phyloP scores from a whole-genome alignment of 2,797 vertebrate genomes.

The Pipistrellus nathusii region DNA sequence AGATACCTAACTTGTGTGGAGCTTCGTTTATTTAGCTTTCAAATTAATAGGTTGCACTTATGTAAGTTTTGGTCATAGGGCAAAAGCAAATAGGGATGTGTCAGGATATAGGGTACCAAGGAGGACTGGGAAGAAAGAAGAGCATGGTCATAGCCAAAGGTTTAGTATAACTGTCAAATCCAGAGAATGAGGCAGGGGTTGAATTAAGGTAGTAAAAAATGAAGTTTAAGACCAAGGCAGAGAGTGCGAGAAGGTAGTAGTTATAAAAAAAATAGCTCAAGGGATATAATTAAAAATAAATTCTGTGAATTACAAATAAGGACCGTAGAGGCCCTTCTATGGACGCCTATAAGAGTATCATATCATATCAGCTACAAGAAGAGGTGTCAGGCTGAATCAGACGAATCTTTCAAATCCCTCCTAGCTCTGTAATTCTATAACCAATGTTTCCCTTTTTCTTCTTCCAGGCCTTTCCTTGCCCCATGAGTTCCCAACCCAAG shows the following conservation, averaged over 20 bases:
- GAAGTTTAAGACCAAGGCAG: neutral
- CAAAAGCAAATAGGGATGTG: neutral
- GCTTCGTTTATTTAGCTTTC: neutral
- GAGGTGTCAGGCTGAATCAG: neutral
- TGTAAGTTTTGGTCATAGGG: neutral
- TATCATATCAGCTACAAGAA: neutral
- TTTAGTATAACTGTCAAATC: neutral
- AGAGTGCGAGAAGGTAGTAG: neutral
- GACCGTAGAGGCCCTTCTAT: neutral
- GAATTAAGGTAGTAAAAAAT: neutral
- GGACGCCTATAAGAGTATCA: neutral
- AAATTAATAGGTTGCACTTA: neutral
- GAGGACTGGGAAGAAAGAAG: neutral
- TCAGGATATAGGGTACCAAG: neutral
- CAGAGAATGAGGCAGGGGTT: neutral
- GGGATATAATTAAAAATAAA: neutral
- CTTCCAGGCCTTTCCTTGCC: neutral
- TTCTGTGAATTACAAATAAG: neutral
- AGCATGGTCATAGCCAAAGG: neutral
- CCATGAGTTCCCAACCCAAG: neutral
- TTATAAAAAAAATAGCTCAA: neutral
- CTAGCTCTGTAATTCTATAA: neutral
- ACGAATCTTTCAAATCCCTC: neutral
- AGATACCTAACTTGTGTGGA: neutral
- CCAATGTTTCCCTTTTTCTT: neutral